Evolutionary conservation across 2,113 vertebrate genomes (phyloP), one percentile per base, ranked within the genome.

Genomic region (Notechis scutatus): DNA sequence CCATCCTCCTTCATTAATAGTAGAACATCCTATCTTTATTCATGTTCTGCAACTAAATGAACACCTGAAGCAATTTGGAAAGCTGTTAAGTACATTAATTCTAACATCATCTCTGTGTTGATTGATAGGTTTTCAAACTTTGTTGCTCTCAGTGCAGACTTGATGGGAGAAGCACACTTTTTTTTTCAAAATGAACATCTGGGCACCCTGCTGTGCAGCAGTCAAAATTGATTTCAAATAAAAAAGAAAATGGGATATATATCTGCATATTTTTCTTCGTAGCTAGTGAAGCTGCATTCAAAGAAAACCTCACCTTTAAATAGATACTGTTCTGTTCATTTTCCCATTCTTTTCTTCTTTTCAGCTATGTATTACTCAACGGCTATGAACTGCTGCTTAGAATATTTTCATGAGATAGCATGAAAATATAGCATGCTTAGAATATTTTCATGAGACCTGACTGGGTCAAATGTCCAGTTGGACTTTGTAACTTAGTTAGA

Each of bases 101-200:
- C 39, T 50, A 90, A 61, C 0, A 47, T 86, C 39, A 52, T 94
- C 87, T 94, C 69, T 87, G 56, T 59, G 88, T 56, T 52, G 92
- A 92, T 90, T 93, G 91, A 94, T 85, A 93, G 91, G 87, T 93
- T 95, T 95, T 95, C 94, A 95, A 89, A 90, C 93, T 91, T 94
- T 89, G 74, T 91, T 3, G 39, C 55, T 91, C 4, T 87, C 39
- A 55, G 6, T 42, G 26, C 89, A 92, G 88, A 90, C 42, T 69
- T 90, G 54, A 92, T 96, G 95, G 93, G 94, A 96, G 87, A 86
- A 42, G 88, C 87, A 23, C 61, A 87, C 55, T 26, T 81, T 74
- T 74, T 74, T 74, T 59, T 8, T 20, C 85, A 18, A 87, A 89
- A 45, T 90, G 93, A 86, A 69, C 86, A 93, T 21, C 57, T 56